Base-by-base conservation (phyloP, 2,797 vertebrate genomes). In the Nyctibius grandis region DNA sequence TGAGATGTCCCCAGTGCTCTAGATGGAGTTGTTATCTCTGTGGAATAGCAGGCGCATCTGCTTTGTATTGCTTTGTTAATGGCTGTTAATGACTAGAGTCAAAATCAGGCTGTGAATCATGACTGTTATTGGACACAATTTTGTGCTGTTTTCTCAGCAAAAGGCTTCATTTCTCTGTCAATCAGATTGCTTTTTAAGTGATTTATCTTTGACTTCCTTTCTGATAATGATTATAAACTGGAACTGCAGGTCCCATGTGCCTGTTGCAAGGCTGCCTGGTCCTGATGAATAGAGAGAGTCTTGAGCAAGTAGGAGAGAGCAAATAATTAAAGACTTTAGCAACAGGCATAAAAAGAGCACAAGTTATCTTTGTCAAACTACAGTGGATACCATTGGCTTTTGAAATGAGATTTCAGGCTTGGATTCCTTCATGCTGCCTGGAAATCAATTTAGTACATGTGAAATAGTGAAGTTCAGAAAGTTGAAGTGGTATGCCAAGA, bases 381-480 rank as follows among this genome's bases (percentile, higher is more conserved):
- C 38, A 89, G 63, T 91, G 77, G 63, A 76, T 74, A 61, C 78
- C 42, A 21, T 45, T 88, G 85, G 79, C 76, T 95, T 96, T 95
- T 93, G 87, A 97, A 97, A 94, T 54, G 53, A 91, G 70, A 74
- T 94, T 94, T 91, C 88, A 94, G 78, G 26, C 53, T 93, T 73
- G 65, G 40, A 88, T 93, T 96, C 70, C 54, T 94, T 95, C 91
- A 42, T 77, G 76, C 76, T 92, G 76, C 84, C 92, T 94, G 91
- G 85, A 96, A 96, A 97, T 97, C 94, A 93, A 84, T 96, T 94
- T 92, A 94, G 72, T 88, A 47, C 73, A 83, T 89, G 68, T 91
- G 82, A 91, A 93, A 96, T 65, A 91, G 73, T 59, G 88, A 75
- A 91, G 73, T 93, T 90, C 93, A 96, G 86, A 93, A 93, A 85